Evolutionary conservation across 2,113 vertebrate genomes (phyloP).

Genomic region (Lophius piscatorius): DNA sequence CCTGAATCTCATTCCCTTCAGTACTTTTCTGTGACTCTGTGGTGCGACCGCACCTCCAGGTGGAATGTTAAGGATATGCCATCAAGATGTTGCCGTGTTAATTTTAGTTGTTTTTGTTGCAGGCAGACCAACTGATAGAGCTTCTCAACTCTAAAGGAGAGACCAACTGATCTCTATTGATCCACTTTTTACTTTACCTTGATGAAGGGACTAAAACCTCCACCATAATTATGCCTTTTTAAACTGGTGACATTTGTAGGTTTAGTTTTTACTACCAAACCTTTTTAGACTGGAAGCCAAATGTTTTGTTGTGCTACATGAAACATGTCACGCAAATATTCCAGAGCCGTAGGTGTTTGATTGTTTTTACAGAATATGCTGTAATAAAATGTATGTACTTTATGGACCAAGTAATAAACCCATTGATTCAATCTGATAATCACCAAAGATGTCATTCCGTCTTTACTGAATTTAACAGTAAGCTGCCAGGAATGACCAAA

Average conservation of each 20-base stretch:
- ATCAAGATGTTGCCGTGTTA: neutral
- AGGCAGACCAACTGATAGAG: conserved; percentile 80
- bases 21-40: too few species aligned
- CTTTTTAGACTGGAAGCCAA: conserved; percentile 10
- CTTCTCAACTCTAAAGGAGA: conserved; percentile 74
- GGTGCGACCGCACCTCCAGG: too few species aligned
- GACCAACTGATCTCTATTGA: conserved; percentile 44
- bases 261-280: conserved; percentile 3
- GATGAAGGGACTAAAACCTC: neutral
- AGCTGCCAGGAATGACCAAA: neutral
- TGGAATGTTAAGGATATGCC: neutral
- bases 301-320: neutral
- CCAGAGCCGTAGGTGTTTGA: neutral
- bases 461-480: neutral
- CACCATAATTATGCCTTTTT: conserved; percentile 6
- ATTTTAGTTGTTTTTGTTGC: conserved; percentile 31
- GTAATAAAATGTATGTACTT: neutral
- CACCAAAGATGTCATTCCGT: neutral
- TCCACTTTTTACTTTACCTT: neutral
- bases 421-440: neutral
- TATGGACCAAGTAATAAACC: conserved; percentile 13
- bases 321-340: neutral
- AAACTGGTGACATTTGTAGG: neutral
- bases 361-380: conserved; percentile 1
- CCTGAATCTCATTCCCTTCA: too few species aligned